A percentile compares a stretch with the other conserved stretches of the same genome.
These are phyloP conservation scores for Lissocephala sabroskyi DNA, from an alignment of 2,888 invertebrate species.

Conservation along the genomic window DNA sequence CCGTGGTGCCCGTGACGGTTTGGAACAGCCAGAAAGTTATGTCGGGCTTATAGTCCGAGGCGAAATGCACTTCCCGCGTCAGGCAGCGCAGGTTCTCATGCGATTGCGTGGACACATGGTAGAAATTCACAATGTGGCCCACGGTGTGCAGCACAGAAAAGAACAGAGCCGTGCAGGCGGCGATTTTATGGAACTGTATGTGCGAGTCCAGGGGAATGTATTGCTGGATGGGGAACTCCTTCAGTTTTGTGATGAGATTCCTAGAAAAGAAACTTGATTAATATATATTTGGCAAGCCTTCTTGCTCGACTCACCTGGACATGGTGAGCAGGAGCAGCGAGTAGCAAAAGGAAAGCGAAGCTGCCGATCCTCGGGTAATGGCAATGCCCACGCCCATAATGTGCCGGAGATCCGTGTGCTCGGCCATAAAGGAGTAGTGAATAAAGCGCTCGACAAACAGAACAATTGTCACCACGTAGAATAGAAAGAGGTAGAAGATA, in stretches of 20 bases:
- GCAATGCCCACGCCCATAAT: conserved; percentile 99
- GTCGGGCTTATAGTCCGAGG: conserved; percentile 94
- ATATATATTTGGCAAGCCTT: neutral
- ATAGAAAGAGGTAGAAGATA: conserved; percentile 94
- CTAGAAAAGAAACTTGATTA: conserved; percentile 65
- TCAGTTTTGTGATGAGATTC: conserved; percentile 92
- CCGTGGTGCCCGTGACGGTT: conserved; percentile 92
- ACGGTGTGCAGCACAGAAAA: conserved; percentile 94
- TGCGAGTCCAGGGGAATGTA: conserved; percentile 95
- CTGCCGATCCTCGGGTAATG: conserved; percentile 94
- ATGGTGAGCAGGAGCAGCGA: conserved; percentile 91
- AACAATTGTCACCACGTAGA: conserved; percentile 94
- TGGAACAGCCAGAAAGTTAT: conserved; percentile 97
- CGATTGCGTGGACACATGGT: conserved; percentile 96
- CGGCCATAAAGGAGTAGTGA: conserved; percentile 96
- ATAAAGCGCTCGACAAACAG: conserved; percentile 96
- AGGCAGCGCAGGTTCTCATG: conserved; percentile 92
- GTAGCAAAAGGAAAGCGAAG: conserved; percentile 95
- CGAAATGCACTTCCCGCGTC: conserved; percentile 94
- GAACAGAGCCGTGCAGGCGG: conserved; percentile 94
- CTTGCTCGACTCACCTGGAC: conserved; percentile 76
- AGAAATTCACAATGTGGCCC: conserved; percentile 97
- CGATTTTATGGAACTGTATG: conserved; percentile 97
- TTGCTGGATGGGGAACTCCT: conserved; percentile 94
- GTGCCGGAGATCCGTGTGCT: conserved; percentile 93